A percentile compares a stretch with the other conserved stretches of the same genome.
Conservation (phyloP, 2,797 vertebrate species). For the Morus bassanus region DNA sequence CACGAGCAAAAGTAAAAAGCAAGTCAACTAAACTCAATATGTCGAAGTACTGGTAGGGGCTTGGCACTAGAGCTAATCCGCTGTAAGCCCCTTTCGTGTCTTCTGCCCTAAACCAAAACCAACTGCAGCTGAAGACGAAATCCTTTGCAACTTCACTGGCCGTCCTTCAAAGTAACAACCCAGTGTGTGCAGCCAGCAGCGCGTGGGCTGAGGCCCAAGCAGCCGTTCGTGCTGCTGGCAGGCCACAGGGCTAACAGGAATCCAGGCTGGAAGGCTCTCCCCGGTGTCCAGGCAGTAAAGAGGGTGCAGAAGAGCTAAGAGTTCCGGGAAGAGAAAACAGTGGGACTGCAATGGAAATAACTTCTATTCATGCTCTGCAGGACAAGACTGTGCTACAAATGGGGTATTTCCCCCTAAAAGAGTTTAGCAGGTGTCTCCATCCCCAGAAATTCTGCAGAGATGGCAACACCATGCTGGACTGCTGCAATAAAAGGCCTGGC, state of each 20-base stretch:
- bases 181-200: background rate
- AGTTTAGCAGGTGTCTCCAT: background rate
- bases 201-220: background rate
- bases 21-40: background rate
- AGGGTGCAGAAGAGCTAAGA: background rate
- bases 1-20: background rate
- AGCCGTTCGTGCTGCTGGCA: background rate
- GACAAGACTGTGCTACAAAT: background rate
- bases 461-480: background rate
- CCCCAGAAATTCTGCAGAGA: background rate
- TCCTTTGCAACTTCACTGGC: background rate
- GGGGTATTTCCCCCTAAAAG: background rate
- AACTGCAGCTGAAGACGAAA: background rate
- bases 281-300: fast-evolving
- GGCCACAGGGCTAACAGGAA: no score
- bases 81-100: background rate
- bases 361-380: background rate
- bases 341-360: background rate
- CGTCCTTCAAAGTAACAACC: background rate
- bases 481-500: background rate
- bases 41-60: background rate
- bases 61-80: background rate
- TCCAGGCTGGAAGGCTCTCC: background rate
- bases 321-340: background rate
- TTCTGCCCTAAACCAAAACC: background rate